Evolutionary conservation across 2,113 vertebrate species (phyloP).

Genomic region (Microcebus griseorufus): DNA sequence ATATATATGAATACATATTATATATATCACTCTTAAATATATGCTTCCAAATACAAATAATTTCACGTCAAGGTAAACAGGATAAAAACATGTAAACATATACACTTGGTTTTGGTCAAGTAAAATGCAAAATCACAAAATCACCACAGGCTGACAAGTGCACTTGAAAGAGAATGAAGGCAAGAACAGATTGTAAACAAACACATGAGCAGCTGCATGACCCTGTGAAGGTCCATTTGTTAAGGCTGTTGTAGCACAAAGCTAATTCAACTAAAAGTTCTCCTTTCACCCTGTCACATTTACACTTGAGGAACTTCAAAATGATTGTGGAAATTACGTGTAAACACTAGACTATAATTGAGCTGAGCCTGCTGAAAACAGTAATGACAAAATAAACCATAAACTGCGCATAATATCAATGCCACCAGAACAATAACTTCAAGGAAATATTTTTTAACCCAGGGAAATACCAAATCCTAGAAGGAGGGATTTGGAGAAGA

Average conservation of each 20-base stretch:
- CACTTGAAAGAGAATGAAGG: constrained; percentile 47
- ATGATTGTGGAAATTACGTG: constrained; percentile 60
- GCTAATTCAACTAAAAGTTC: constrained; percentile 67
- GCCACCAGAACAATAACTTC: constrained; percentile 50
- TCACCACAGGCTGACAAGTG: constrained; percentile 56
- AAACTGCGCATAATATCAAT: constrained; percentile 56
- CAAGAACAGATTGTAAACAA: constrained; percentile 62
- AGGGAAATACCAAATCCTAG: constrained; percentile 32
- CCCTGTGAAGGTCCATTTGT: constrained; percentile 36
- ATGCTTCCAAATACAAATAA: constrained; percentile 58
- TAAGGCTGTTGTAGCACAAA: constrained; percentile 71
- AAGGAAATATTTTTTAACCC: constrained; percentile 39
- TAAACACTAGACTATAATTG: constrained; percentile 70
- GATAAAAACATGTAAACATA: constrained; percentile 77
- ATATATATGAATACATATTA: not conserved
- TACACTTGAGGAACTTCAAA: constrained; percentile 57
- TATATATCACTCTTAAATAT: constrained; percentile 43
- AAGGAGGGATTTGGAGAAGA: not conserved
- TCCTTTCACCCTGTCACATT: constrained; percentile 66
- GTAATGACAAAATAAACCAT: constrained; percentile 62
- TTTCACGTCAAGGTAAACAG: constrained; percentile 67
- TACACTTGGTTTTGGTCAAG: constrained; percentile 66
- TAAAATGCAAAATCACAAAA: constrained; percentile 66
- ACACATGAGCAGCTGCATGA: constrained; percentile 55
- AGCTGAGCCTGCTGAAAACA: constrained; percentile 61